Conservation (phyloP, 2,797 vertebrate species). For the Chiroxiphia lanceolata region DNA sequence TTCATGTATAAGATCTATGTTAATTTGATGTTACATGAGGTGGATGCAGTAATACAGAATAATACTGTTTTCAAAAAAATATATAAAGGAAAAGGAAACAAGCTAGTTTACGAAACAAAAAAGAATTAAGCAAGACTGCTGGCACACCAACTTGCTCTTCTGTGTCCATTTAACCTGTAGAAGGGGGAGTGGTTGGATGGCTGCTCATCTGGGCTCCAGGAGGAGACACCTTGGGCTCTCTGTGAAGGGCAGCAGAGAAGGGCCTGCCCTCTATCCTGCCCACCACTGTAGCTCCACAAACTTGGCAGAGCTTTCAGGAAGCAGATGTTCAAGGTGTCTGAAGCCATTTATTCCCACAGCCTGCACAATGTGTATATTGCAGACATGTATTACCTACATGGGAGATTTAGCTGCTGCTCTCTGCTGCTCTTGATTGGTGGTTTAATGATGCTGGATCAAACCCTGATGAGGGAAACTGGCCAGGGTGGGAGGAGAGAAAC, state of each 20-base stretch:
- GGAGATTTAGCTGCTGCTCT: neutral
- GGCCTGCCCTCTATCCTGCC: neutral
- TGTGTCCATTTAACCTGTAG: neutral
- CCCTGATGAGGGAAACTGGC: neutral
- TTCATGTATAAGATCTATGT: neutral
- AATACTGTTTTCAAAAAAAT: neutral
- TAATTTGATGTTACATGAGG: neutral
- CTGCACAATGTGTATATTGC: neutral
- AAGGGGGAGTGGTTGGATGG: fast-evolving
- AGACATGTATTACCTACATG: neutral
- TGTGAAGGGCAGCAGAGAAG: neutral
- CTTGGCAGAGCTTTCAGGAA: neutral
- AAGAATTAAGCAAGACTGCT: neutral
- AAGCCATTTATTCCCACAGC: neutral
- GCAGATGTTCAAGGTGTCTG: neutral
- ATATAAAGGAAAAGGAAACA: neutral
- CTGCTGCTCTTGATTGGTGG: neutral
- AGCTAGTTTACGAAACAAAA: neutral
- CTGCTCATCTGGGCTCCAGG: neutral
- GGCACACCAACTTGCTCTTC: neutral
- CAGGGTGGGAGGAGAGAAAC: neutral
- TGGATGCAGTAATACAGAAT: neutral
- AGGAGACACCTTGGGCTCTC: neutral
- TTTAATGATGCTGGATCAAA: neutral
- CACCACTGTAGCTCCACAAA: neutral